A percentile compares a stretch with the other conserved stretches of the same genome.
Evolutionary conservation across 2,113 vertebrate species (phyloP).

Genomic region (Leuciscus idus): DNA sequence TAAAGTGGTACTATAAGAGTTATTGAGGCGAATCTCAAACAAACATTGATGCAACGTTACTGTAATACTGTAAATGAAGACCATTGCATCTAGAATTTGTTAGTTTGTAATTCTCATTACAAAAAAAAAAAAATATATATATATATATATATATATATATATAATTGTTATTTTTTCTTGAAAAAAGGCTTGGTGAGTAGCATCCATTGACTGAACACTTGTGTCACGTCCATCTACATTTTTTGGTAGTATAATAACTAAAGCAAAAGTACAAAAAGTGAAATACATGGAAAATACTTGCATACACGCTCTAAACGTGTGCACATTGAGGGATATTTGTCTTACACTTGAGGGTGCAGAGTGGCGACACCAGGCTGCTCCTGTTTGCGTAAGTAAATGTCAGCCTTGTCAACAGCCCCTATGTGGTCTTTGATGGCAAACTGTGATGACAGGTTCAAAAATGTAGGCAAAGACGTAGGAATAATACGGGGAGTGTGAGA

Average conservation of each 20-base stretch:
- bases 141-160: too few species aligned
- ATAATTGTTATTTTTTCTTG: too few species aligned
- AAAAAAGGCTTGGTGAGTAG: background rate
- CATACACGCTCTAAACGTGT: background rate
- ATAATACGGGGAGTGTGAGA: background rate
- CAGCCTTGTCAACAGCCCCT: constrained; percentile 41
- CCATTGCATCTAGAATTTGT: background rate
- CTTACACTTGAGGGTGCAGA: constrained; percentile 20
- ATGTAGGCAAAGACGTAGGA: background rate
- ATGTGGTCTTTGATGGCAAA: constrained; percentile 29
- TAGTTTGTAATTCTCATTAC: too few species aligned
- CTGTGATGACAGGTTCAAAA: background rate
- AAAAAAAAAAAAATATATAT: too few species aligned
- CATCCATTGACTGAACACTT: background rate
- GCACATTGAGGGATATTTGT: background rate
- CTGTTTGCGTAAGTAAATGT: constrained; percentile 57
- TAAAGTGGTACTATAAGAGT: background rate
- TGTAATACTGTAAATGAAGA: background rate
- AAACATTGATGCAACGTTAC: background rate
- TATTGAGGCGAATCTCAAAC: background rate
- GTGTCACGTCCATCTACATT: background rate
- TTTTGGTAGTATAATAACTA: background rate
- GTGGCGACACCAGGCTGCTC: constrained; percentile 46
- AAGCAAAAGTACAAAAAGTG: background rate
- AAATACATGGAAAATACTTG: background rate